phyloP scores from a whole-genome alignment of 2,888 invertebrate species.

The Agrypnus murinus region DNA sequence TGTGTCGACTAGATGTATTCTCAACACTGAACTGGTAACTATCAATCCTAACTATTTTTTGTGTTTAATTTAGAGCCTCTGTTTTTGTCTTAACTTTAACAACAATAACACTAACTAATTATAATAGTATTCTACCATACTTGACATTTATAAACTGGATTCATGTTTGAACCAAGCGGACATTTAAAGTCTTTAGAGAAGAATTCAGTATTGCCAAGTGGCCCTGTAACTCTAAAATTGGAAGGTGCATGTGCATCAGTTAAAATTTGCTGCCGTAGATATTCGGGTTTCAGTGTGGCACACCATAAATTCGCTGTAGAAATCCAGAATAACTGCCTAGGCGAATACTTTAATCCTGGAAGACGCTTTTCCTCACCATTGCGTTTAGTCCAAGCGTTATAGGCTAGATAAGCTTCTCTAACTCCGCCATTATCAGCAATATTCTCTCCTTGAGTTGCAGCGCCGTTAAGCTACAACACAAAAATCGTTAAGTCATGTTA shows the following conservation, averaged over 20 bases:
- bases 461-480: conserved; percentile 67
- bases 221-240: conserved; percentile 73
- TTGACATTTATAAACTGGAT: conserved; percentile 73
- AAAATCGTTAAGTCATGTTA: background rate
- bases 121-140: conserved; percentile 42
- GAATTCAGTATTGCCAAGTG: conserved; percentile 73
- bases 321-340: conserved; percentile 72
- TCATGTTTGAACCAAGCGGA: conserved; percentile 72
- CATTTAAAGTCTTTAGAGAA: conserved; percentile 75
- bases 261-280: conserved; percentile 29
- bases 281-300: conserved; percentile 47
- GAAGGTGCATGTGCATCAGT: conserved; percentile 64
- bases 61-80: too few species aligned
- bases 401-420: conserved; percentile 83
- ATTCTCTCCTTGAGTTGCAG: conserved; percentile 88
- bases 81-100: too few species aligned
- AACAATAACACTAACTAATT: too few species aligned
- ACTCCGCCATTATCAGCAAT: conserved; percentile 95
- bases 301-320: conserved; percentile 86
- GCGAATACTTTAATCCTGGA: conserved; percentile 55
- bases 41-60: too few species aligned
- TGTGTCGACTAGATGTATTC: too few species aligned
- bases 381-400: conserved; percentile 69
- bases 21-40: too few species aligned
- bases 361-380: conserved; percentile 40